Conservation (phyloP, 2,113 vertebrate species). For the Alexandromys fortis region DNA sequence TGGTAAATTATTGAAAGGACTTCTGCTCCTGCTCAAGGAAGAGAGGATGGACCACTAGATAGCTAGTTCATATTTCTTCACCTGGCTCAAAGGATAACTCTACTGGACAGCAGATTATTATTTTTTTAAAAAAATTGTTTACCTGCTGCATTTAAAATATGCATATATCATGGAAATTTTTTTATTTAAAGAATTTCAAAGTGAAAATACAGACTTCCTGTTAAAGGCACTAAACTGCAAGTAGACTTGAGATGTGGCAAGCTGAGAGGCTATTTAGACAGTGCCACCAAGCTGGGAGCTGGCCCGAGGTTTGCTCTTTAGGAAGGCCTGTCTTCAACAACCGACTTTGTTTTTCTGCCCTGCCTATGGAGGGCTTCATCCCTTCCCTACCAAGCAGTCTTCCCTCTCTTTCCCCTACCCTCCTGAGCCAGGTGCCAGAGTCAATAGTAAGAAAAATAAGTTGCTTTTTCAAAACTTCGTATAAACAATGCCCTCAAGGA, state of each 20-base stretch:
- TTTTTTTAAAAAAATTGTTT: background rate
- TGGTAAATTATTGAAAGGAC: conserved; percentile 21
- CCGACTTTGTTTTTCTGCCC: background rate
- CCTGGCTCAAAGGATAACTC: conserved; percentile 12
- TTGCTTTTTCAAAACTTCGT: background rate
- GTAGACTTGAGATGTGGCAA: background rate
- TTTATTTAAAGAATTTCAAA: background rate
- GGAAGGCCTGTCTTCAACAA: conserved; percentile 6
- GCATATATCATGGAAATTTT: background rate
- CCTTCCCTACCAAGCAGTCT: background rate
- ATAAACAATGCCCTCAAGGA: conserved; percentile 40
- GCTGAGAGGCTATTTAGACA: background rate
- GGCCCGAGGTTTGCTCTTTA: background rate
- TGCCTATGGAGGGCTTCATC: background rate
- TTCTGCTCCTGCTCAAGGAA: conserved; percentile 25
- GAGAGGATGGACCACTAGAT: background rate
- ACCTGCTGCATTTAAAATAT: background rate
- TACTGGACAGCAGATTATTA: background rate
- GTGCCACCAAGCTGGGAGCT: background rate
- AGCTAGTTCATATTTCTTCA: background rate
- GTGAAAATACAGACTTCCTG: background rate
- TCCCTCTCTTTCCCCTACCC: background rate
- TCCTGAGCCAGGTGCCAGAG: background rate
- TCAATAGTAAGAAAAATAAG: conserved; percentile 1
- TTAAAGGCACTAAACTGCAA: background rate